Conservation (phyloP, 2,888 invertebrate species). For the Deilephila porcellus region DNA sequence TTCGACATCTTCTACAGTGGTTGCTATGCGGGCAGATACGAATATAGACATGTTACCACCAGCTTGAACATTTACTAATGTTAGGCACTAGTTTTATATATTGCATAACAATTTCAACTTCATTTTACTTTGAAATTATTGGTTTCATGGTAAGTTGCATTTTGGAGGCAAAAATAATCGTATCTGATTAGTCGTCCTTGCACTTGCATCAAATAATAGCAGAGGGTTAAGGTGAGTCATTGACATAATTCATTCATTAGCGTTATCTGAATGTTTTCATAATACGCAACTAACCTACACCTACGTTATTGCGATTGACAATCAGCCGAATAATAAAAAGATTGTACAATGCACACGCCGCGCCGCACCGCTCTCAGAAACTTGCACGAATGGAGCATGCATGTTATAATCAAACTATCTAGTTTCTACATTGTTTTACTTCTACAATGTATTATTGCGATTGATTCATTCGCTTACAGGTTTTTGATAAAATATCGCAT, state of each 20-base stretch:
- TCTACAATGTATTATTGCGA: too few species aligned
- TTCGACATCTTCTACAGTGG: too few species aligned
- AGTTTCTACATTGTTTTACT: too few species aligned
- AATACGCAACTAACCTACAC: constrained; percentile 29
- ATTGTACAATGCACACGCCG: neutral
- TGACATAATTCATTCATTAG: constrained; percentile 43
- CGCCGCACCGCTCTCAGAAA: neutral
- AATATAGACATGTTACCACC: too few species aligned
- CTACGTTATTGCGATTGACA: neutral
- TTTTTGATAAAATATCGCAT: too few species aligned
- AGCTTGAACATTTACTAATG: too few species aligned
- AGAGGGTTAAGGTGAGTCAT: constrained; percentile 33
- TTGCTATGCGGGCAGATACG: too few species aligned
- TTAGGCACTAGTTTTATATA: too few species aligned
- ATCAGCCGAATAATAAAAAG: neutral
- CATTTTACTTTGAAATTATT: too few species aligned
- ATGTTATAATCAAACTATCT: neutral
- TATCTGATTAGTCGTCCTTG: neutral
- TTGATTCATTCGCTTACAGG: too few species aligned
- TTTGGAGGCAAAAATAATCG: neutral
- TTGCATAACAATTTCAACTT: too few species aligned
- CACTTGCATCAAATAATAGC: constrained; percentile 22
- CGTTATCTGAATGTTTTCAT: constrained; percentile 37
- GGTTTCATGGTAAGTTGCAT: neutral
- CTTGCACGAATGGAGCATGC: neutral